Base-by-base conservation (phyloP, 2,113 vertebrate genomes). In the Phylloscopus trochilus region DNA sequence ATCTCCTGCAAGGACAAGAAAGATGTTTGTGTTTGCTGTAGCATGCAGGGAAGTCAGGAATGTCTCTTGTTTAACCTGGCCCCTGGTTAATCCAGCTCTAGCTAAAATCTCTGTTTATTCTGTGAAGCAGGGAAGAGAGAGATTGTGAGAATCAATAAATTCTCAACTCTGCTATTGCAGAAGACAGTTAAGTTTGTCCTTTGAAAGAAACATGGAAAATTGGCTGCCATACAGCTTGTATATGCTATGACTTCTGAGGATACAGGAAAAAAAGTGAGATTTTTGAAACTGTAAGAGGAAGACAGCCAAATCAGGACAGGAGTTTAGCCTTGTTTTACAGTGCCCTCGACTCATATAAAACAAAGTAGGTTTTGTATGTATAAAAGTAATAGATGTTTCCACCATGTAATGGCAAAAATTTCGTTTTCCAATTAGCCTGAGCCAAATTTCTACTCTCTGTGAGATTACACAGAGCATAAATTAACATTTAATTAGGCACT, bases 311-410 rank as follows among this genome's bases (percentile, higher is more conserved):
- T 41, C 64, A 88, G 69, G 82, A 46, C 82, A 82, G 72, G 39
- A 81, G 31, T 76, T 83, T 68, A 84, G 28, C 44, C 68, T 70
- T 76, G 28, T 62, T 91, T 76, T 83, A 94, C 51, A 66, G 31
- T 35, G 81, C 60, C 52, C 55, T 92, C 2, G 1, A 56, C 28
- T 66, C 60, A 52, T 33, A 77, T n/a, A 75, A 94, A 95, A 88
- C 51, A 63, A 94, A 95, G n/a, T 28, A 88, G 31, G 44, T 24
- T 80, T 94, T 92, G 14, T 92, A 64, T 75, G 31, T 53, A 64
- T 83, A 59, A 72, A 95, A 94, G 22, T 55, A 83, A 44, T 69
- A 88, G 68, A 76, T 12, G 11, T 74, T 95, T 95, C 80, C 79
- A 91, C 3, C 3, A 1, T 39, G 13, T 87, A 86, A 83, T 53